These are phyloP conservation scores for Caretta caretta DNA, from an alignment of 2,113 vertebrate genomes.

Conservation along the genomic window DNA sequence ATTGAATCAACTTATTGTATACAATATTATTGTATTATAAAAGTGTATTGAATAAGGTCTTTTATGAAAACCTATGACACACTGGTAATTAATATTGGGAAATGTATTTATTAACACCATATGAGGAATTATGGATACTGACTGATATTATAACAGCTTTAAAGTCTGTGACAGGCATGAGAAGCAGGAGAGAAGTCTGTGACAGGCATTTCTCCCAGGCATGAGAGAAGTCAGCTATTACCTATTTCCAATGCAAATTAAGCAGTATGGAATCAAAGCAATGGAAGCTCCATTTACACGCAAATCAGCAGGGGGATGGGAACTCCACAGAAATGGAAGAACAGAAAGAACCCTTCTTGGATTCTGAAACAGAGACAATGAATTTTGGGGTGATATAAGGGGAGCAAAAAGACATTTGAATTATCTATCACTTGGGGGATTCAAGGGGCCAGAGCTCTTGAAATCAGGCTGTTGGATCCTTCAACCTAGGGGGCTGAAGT, in stretches of 20 bases:
- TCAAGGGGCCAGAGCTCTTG: background rate
- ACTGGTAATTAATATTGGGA: background rate
- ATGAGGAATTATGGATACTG: background rate
- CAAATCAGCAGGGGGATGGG: background rate
- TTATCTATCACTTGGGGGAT: background rate
- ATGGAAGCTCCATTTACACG: background rate
- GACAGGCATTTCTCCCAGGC: background rate
- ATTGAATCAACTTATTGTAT: background rate
- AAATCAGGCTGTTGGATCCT: background rate
- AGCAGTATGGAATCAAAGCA: background rate
- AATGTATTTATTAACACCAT: background rate
- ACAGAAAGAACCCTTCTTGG: background rate
- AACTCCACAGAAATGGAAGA: background rate
- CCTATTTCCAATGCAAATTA: background rate
- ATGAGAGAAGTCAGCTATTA: background rate
- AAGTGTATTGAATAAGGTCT: background rate
- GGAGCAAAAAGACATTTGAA: background rate
- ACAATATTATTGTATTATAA: background rate
- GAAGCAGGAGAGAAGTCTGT: no score
- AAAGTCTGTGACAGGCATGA: background rate
- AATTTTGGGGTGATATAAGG: background rate
- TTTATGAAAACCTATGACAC: background rate
- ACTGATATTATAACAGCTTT: background rate
- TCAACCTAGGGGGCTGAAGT: background rate
- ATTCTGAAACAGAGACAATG: background rate